Conservation (phyloP, 2,797 vertebrate genomes). For the Rhadinocentrus ornatus region DNA sequence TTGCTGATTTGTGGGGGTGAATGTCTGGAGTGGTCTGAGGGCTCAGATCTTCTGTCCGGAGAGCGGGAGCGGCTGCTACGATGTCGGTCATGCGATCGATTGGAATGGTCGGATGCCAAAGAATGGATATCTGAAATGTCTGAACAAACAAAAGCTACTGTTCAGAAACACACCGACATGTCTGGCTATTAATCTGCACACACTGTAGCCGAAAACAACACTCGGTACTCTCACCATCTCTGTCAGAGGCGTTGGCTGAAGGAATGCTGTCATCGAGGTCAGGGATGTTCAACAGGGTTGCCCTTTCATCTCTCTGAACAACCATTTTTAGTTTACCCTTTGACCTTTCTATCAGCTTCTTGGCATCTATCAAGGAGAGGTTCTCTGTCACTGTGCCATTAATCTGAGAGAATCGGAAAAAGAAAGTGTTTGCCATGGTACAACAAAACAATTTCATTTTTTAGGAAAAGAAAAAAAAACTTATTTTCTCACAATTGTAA, state of each 20-base stretch:
- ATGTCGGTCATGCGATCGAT: constrained; percentile 93
- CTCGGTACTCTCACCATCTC: constrained; percentile 91
- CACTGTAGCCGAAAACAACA: background rate
- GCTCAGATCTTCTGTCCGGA: constrained; percentile 95
- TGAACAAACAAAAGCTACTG: constrained; percentile 67
- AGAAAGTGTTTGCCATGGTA: constrained; percentile 7
- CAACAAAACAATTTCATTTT: background rate
- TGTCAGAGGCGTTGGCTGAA: constrained; percentile 96
- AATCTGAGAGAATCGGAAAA: constrained; percentile 83
- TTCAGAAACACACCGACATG: constrained; percentile 22
- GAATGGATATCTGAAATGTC: constrained; percentile 99
- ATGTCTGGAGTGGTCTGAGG: constrained; percentile 95
- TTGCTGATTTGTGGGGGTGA: constrained; percentile 97
- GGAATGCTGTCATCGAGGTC: constrained; percentile 98
- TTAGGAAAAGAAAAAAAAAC: constrained; percentile 5
- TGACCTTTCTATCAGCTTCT: constrained; percentile 98
- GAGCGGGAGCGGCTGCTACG: constrained; percentile 94
- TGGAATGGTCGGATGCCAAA: constrained; percentile 97
- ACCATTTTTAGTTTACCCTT: constrained; percentile 99
- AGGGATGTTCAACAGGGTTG: constrained; percentile 96
- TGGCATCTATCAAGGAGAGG: constrained; percentile 97
- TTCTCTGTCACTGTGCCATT: constrained; percentile 99
- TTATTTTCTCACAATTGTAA: constrained; percentile 1
- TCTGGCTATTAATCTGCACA: constrained; percentile 4
- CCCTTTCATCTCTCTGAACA: constrained; percentile 97